These are phyloP conservation scores for Vimba vimba DNA, from an alignment of 2,113 vertebrate genomes.

Conservation along the genomic window DNA sequence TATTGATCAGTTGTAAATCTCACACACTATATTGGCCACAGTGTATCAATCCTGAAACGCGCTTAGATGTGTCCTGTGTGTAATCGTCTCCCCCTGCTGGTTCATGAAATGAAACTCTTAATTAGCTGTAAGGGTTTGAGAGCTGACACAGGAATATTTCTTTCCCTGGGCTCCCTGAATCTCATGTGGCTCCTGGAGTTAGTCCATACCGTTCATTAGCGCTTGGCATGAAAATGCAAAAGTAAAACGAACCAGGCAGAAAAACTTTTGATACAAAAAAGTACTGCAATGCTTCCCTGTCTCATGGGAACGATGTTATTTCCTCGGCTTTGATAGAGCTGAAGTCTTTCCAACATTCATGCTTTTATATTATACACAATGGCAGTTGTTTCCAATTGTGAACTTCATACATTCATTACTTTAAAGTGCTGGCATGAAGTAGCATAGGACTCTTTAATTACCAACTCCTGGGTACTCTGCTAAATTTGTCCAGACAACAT, in stretches of 20 bases:
- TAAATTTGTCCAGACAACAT: not conserved
- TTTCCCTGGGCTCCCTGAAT: conserved; percentile 9
- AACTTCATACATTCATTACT: not conserved
- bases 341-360: conserved; percentile 3
- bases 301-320: not conserved
- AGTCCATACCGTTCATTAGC: conserved; percentile 10
- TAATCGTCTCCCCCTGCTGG: conserved; percentile 29
- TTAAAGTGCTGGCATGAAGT: not conserved
- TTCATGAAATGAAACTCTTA: not conserved
- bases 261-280: conserved; percentile 10
- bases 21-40: not conserved
- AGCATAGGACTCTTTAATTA: not conserved
- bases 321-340: not conserved
- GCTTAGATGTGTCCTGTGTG: not conserved
- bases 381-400: not conserved
- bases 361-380: conserved; percentile 28
- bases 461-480: not conserved
- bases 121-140: not conserved
- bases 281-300: not conserved
- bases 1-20: not conserved
- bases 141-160: not conserved
- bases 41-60: not conserved
- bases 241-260: conserved; percentile 21
- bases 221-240: not conserved
- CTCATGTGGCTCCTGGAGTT: conserved; percentile 10